phyloP scores from a whole-genome alignment of 2,113 vertebrate species.

The Perca flavescens region DNA sequence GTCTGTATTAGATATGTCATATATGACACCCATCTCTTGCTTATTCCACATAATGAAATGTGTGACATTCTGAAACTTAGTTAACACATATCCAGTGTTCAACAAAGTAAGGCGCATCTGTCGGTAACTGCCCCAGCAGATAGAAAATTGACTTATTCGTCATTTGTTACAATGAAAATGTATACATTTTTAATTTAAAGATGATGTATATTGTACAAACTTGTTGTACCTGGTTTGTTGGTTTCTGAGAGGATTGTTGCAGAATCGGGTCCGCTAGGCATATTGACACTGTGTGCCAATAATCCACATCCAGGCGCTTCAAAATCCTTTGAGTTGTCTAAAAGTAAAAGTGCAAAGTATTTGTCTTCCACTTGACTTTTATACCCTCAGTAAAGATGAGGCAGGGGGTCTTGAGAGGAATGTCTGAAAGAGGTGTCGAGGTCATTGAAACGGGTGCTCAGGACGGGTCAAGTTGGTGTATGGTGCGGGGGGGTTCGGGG shows the following conservation, averaged over 20 bases:
- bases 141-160: background rate
- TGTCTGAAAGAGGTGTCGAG: conserved; percentile 16
- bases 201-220: background rate
- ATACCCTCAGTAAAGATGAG: conserved; percentile 30
- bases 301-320: background rate
- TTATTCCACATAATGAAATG: background rate
- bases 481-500: no score
- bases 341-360: background rate
- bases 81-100: background rate
- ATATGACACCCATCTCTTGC: background rate
- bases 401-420: background rate
- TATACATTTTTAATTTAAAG: background rate
- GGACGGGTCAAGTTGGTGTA: conserved; percentile 9
- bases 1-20: no score
- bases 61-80: background rate
- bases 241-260: conserved; percentile 11
- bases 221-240: conserved; percentile 57
- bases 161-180: background rate
- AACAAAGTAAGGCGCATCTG: background rate
- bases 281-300: conserved; percentile 17
- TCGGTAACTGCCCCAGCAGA: no score
- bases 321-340: background rate
- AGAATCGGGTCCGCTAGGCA: conserved; percentile 38
- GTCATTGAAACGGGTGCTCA: conserved; percentile 27
- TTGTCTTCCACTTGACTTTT: conserved; percentile 42